Evolutionary conservation across 2,797 vertebrate genomes (phyloP), one percentile per base, ranked within the genome.

Genomic region (Thunnus albacares): DNA sequence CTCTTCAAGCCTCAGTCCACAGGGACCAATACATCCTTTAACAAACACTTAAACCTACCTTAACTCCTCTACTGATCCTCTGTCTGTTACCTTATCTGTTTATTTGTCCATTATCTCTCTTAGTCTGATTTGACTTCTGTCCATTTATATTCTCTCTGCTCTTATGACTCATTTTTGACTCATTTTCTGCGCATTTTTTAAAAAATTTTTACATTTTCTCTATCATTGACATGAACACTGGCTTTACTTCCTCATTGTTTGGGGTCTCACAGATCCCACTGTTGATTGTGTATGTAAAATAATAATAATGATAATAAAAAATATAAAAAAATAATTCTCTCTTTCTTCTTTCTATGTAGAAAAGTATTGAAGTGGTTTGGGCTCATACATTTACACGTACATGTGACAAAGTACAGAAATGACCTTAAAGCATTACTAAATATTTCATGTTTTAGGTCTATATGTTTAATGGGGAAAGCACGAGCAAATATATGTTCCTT

Each of bases 21-120:
- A 38, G 95, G 94, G 95, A 93, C 87, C 93, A 74, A 94, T 95
- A 93, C 90, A 90, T 90, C 90, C 92, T 89, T 91, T 92, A 92
- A 93, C 94, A 95, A 94, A 95, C 94, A 94, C 94, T 95, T 95
- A 91, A 93, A 92, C 93, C 91, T 69, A 67, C 88, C 89, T 87
- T 82, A 89, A 82, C 86, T 85, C 80, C 45, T 89, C 64, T 80
- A 90, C 87, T 81, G 89, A 90, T 91, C 88, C 58, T 26, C 63
- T 2, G 24, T 28, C 49, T 38, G 33, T 18, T 52, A 41, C 55
- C 17, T 55, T 61, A 67, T 72, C 74, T 84, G 43, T 73, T 87
- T 77, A 78, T 86, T 78, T 79, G 8, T 55, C 63, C n/a, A 49
- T 66, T 43, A 45, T 67, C 43, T 75, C 41, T 47, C 24, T 24